Evolutionary conservation across 2,797 vertebrate species (phyloP).

Genomic region (Oreonectes daqikongensis): DNA sequence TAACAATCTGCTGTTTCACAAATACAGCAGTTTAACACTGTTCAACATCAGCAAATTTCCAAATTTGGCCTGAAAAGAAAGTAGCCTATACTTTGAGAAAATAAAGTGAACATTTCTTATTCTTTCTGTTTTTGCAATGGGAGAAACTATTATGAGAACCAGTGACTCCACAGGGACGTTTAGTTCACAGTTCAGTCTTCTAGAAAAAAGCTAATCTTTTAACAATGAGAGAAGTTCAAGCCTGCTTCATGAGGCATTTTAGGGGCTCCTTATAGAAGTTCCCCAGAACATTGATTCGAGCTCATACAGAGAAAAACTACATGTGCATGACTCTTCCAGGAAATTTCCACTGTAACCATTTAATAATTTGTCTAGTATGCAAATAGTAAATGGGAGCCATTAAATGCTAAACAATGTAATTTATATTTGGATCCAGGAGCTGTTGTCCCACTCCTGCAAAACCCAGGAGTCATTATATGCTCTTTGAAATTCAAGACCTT

Average conservation of each 20-base stretch:
- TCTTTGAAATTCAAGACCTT: conserved; percentile 16
- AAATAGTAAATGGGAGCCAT: conserved; percentile 9
- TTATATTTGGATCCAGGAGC: conserved; percentile 13
- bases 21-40: background rate
- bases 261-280: background rate
- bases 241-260: conserved; percentile 3
- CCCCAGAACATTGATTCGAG: conserved; percentile 1
- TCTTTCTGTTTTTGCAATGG: background rate
- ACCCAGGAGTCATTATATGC: conserved; percentile 1
- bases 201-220: background rate
- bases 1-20: background rate
- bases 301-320: background rate
- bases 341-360: conserved; percentile 1
- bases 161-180: conserved; percentile 15
- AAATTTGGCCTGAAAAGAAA: background rate
- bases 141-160: background rate
- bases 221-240: background rate
- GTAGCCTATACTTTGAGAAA: background rate
- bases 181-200: background rate
- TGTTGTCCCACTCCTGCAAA: background rate
- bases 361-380: conserved; percentile 17
- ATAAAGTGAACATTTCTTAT: background rate
- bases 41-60: background rate
- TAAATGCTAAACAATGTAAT: conserved; percentile 23
- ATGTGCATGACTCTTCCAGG: background rate